A percentile compares a stretch with the other conserved stretches of the same genome.
These are phyloP conservation scores for Yponomeuta evonymella DNA, from an alignment of 2,888 invertebrate genomes.

Conservation along the genomic window DNA sequence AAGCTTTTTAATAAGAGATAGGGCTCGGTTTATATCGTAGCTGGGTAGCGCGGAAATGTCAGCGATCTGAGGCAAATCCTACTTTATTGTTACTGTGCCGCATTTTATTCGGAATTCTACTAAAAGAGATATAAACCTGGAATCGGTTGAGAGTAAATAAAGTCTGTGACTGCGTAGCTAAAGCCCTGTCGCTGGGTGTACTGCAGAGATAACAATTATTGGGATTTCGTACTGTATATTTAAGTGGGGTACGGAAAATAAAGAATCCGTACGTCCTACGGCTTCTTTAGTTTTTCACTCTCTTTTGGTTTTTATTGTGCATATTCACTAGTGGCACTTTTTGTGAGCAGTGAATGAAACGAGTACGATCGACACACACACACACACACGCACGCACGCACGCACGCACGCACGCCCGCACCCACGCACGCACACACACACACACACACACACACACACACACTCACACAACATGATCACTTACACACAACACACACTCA, in stretches of 20 bases:
- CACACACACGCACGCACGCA: no score
- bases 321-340: no score
- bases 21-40: constrained; percentile 50
- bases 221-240: constrained; percentile 31
- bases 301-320: neutral
- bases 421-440: no score
- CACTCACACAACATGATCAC: no score
- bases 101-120: constrained; percentile 59
- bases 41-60: constrained; percentile 64
- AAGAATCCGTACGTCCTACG: neutral
- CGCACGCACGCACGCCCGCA: no score
- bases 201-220: constrained; percentile 62
- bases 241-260: neutral
- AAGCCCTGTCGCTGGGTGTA: constrained; percentile 43
- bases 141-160: constrained; percentile 64
- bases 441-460: no score
- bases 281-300: neutral
- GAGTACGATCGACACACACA: no score
- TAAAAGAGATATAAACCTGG: constrained; percentile 60
- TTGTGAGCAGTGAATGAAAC: no score
- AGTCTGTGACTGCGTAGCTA: constrained; percentile 38
- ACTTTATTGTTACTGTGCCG: constrained; percentile 69
- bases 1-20: constrained; percentile 65
- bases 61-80: constrained; percentile 66
- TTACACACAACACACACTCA: no score